Conservation (phyloP, 2,797 vertebrate genomes). For the Scolopax bukidnonensis region DNA sequence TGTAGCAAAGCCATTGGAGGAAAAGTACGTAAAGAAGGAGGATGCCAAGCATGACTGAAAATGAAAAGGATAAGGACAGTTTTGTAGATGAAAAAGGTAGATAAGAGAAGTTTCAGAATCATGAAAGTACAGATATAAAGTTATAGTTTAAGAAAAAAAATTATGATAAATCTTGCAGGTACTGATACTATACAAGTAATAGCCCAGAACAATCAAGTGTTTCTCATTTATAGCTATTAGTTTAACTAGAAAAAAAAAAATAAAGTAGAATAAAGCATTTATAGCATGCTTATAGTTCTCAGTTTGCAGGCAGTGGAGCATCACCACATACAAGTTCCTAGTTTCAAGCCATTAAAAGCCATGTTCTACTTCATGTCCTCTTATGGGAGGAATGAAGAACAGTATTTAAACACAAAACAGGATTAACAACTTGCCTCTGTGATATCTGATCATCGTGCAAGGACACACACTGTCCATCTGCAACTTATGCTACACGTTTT, state of each 20-base stretch:
- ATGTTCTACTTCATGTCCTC: background rate
- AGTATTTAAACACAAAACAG: background rate
- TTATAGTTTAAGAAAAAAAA: background rate
- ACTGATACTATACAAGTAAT: background rate
- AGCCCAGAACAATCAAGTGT: background rate
- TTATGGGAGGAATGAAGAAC: background rate
- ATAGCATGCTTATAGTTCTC: background rate
- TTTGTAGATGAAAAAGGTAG: background rate
- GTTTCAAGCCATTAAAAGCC: background rate
- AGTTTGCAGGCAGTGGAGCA: background rate
- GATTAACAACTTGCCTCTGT: background rate
- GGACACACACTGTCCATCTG: background rate
- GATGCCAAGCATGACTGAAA: background rate
- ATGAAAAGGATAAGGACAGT: background rate
- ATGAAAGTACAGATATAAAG: background rate
- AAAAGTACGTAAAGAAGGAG: background rate
- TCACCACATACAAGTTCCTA: rapidly evolving
- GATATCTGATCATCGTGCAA: background rate
- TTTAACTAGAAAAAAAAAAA: background rate
- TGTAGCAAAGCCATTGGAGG: background rate
- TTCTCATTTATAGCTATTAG: background rate
- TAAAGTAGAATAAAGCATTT: background rate
- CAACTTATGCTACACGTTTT: background rate
- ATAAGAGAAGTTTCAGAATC: background rate
- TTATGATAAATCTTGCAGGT: background rate